Percentiles rank a stretch among this genome's conserved stretches.
Conservation (phyloP, 2,888 invertebrate genomes). For the Drosophila mulleri region DNA sequence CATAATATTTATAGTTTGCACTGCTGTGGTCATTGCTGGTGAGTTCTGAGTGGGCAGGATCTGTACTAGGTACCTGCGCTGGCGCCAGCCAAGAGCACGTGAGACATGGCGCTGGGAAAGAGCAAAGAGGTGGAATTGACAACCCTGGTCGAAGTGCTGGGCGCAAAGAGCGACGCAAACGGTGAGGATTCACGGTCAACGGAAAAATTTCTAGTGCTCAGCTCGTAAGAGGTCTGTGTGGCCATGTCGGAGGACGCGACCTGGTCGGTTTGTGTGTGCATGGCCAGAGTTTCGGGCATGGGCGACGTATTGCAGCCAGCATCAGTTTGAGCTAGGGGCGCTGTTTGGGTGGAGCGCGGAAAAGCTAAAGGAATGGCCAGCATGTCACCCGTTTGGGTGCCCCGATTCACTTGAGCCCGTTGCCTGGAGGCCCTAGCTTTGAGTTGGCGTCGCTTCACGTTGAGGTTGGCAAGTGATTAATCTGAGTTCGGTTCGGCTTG, state of each 20-base stretch:
- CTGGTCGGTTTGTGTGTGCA: slow-evolving; percentile 33
- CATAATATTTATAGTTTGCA: background rate
- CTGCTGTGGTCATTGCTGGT: slow-evolving; percentile 27
- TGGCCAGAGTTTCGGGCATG: background rate
- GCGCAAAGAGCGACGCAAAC: slow-evolving; percentile 66
- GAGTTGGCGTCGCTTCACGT: slow-evolving; percentile 52
- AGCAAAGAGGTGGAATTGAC: slow-evolving; percentile 65
- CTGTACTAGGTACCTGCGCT: slow-evolving; percentile 67
- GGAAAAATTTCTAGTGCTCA: slow-evolving; percentile 33
- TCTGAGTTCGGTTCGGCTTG: slow-evolving; percentile 1
- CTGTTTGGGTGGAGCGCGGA: slow-evolving; percentile 83
- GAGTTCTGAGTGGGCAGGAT: background rate
- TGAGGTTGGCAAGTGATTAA: slow-evolving; percentile 44
- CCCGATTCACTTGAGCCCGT: slow-evolving; percentile 70
- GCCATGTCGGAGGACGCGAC: slow-evolving; percentile 1
- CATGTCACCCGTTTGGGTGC: slow-evolving; percentile 81
- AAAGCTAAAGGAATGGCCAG: slow-evolving; percentile 64
- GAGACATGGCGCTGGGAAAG: slow-evolving; percentile 80
- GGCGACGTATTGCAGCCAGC: slow-evolving; percentile 42
- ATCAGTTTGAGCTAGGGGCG: slow-evolving; percentile 35
- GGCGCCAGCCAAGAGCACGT: slow-evolving; percentile 72
- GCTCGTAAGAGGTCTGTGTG: slow-evolving; percentile 50
- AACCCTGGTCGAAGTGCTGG: slow-evolving; percentile 47
- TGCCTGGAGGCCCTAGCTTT: slow-evolving; percentile 35
- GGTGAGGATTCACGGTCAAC: slow-evolving; percentile 71